Percentiles rank a stretch among this genome's conserved stretches.
These are phyloP conservation scores for Siphlonurus alternatus DNA, from an alignment of 2,888 invertebrate genomes.

Conservation along the genomic window DNA sequence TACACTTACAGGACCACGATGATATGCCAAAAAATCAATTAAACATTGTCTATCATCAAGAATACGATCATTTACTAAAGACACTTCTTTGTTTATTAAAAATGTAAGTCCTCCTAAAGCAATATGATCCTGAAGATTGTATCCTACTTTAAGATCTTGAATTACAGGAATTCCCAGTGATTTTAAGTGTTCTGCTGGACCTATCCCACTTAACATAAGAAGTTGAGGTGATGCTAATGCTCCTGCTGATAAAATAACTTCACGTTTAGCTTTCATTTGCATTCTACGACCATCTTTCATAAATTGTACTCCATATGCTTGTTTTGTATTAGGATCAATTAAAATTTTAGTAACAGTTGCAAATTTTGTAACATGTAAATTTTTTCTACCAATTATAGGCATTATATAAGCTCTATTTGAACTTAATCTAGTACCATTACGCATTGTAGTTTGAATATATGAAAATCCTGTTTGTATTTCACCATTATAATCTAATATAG, in stretches of 20 bases:
- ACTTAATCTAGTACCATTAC: slow-evolving; percentile 34
- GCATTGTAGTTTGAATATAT: slow-evolving; percentile 36
- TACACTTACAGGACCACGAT: slow-evolving; percentile 39
- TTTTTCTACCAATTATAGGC: slow-evolving; percentile 20
- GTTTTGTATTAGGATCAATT: slow-evolving; percentile 40
- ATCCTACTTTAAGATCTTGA: slow-evolving; percentile 43
- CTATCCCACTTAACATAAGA: slow-evolving; percentile 12
- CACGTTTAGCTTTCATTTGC: slow-evolving; percentile 7
- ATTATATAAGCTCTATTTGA: slow-evolving; percentile 41
- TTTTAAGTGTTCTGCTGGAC: slow-evolving; percentile 10
- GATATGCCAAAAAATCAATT: slow-evolving; percentile 34
- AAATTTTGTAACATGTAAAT: slow-evolving; percentile 27
- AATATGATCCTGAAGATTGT: slow-evolving; percentile 52
- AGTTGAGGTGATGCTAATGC: slow-evolving; percentile 11
- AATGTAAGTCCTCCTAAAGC: slow-evolving; percentile 45
- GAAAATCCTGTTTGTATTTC: slow-evolving; percentile 24
- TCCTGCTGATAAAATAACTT: slow-evolving; percentile 11
- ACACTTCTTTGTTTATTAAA: slow-evolving; percentile 23
- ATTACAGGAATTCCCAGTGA: slow-evolving; percentile 16
- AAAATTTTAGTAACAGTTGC: slow-evolving; percentile 44
- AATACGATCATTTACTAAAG: background rate
- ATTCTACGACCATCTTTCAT: slow-evolving; percentile 28
- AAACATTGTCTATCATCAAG: slow-evolving; percentile 13
- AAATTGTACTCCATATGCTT: slow-evolving; percentile 51
- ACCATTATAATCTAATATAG: slow-evolving; percentile 22